Evolutionary conservation across 1,140 invertebrate genomes (phyloP).

Genomic region (Agrypnia vestita): DNA sequence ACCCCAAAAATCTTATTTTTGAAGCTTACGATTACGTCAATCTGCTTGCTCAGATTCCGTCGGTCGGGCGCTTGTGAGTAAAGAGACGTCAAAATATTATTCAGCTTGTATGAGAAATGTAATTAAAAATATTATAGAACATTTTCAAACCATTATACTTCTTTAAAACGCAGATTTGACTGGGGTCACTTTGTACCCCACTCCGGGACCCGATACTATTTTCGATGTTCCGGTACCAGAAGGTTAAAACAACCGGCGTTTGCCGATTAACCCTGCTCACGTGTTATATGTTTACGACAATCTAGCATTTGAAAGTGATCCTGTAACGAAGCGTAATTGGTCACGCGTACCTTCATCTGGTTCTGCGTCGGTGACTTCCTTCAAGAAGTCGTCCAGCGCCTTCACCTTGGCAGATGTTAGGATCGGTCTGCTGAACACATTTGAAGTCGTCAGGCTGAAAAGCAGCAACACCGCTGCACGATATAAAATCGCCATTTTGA

Average conservation of each 20-base stretch:
- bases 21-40: background rate
- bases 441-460: background rate
- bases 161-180: too few relatives aligned
- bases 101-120: too few relatives aligned
- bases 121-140: too few relatives aligned
- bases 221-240: too few relatives aligned
- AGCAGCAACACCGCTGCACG: background rate
- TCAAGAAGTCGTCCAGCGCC: slow-evolving; percentile 51
- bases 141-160: too few relatives aligned
- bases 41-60: background rate
- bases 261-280: background rate
- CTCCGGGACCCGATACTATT: too few relatives aligned
- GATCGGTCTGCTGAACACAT: slow-evolving; percentile 1
- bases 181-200: background rate
- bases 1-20: too few relatives aligned
- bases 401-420: background rate
- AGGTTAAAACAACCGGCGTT: background rate
- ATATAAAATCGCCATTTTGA: background rate
- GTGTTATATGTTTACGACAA: background rate
- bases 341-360: slow-evolving; percentile 50
- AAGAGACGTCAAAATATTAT: too few relatives aligned
- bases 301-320: background rate
- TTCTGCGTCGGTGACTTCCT: slow-evolving; percentile 40
- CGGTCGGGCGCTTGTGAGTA: background rate
- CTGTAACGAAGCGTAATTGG: background rate